Evolutionary conservation across 2,113 vertebrate species (phyloP).

Genomic region (Barbus barbus): DNA sequence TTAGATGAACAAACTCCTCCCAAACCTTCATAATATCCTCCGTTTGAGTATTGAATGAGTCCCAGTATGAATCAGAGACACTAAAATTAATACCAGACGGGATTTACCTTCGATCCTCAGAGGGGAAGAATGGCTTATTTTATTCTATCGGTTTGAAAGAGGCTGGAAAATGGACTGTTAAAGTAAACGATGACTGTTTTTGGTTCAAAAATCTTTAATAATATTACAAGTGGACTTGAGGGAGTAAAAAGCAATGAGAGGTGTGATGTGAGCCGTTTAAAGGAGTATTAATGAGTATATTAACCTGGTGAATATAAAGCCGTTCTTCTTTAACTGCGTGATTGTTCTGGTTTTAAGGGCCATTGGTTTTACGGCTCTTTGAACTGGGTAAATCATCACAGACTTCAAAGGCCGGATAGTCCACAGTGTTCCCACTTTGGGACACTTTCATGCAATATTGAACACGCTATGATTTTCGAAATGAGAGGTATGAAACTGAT

Average conservation of each 20-base stretch:
- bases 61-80: background rate
- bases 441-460: background rate
- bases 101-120: background rate
- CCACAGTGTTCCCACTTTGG: background rate
- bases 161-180: background rate
- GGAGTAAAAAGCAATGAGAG: constrained; percentile 8
- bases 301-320: background rate
- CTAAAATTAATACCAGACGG: background rate
- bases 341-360: constrained; percentile 20
- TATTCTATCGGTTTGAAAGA: background rate
- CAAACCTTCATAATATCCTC: too few species aligned
- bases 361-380: constrained; percentile 18
- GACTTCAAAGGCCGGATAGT: background rate
- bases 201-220: background rate
- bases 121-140: background rate
- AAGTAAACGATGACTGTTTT: background rate
- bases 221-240: background rate
- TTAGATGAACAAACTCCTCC: background rate
- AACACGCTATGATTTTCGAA: background rate
- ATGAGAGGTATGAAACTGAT: background rate
- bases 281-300: constrained; percentile 16
- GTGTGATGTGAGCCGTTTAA: constrained; percentile 8
- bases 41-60: background rate
- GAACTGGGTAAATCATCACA: constrained; percentile 8
- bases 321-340: background rate